Conservation (phyloP, 2,888 invertebrate genomes). For the Ptychoptera contaminata region DNA sequence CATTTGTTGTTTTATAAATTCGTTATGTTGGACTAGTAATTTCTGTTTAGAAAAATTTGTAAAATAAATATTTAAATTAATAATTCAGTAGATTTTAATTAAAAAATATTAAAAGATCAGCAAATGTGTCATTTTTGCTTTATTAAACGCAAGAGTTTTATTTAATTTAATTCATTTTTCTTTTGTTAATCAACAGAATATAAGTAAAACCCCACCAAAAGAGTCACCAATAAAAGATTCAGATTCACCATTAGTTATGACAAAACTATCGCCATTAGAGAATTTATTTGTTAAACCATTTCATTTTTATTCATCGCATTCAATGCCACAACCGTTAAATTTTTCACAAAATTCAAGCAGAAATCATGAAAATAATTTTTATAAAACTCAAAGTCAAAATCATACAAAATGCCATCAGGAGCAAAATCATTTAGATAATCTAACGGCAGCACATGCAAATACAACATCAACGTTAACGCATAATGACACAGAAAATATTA, state of each 20-base stretch:
- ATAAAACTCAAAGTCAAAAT: neutral
- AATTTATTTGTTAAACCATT: slow-evolving; percentile 29
- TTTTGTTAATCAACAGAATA: slow-evolving; percentile 17
- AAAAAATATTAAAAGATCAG: no score
- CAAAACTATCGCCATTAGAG: slow-evolving; percentile 24
- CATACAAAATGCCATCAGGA: neutral
- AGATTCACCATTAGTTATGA: slow-evolving; percentile 4
- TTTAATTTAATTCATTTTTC: neutral
- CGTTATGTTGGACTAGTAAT: neutral
- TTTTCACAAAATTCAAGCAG: slow-evolving; percentile 26
- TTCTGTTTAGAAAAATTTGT: slow-evolving; percentile 1
- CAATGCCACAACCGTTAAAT: slow-evolving; percentile 29
- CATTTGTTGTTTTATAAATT: neutral
- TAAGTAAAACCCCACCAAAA: slow-evolving; percentile 15
- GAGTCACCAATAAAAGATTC: slow-evolving; percentile 6
- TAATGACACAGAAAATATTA: no score
- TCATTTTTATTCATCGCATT: slow-evolving; percentile 27
- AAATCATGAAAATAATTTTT: neutral
- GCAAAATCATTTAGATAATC: neutral
- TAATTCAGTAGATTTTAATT: neutral
- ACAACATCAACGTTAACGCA: no score
- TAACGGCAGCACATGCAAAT: no score
- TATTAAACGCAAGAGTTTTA: no score
- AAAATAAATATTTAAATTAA: no score
- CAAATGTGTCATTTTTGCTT: no score